These are phyloP conservation scores for Chydorus sphaericus DNA, from an alignment of 2,888 invertebrate species.

Conservation along the genomic window DNA sequence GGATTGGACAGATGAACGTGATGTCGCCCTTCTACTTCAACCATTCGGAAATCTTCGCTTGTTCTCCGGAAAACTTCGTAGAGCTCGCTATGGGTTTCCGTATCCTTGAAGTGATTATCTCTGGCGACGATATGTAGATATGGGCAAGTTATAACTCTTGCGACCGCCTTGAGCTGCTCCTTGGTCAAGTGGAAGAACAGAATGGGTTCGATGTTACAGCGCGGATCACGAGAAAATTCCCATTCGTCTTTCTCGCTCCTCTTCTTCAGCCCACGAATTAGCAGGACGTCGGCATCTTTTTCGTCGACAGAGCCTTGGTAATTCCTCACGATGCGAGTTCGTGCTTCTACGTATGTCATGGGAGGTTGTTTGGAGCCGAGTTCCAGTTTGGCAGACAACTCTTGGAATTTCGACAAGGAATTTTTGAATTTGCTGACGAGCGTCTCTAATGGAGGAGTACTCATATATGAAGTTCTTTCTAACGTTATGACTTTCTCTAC, in stretches of 20 bases:
- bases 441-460: no score
- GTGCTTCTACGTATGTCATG: neutral
- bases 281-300: neutral
- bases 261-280: neutral
- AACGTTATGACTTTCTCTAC: no score
- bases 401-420: no score
- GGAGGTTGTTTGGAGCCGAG: no score
- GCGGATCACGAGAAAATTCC: neutral
- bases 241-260: neutral
- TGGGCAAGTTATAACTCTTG: neutral
- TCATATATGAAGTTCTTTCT: no score
- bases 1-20: constrained; percentile 45
- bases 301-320: constrained; percentile 3
- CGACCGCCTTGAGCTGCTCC: neutral
- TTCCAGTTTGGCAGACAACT: no score
- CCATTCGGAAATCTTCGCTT: neutral
- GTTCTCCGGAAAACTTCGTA: neutral
- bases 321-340: neutral
- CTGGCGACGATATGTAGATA: neutral
- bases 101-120: neutral
- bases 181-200: neutral
- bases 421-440: no score
- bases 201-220: neutral
- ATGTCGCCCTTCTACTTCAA: constrained; percentile 48
- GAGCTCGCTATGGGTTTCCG: neutral